Base-by-base conservation (phyloP, 2,888 invertebrate species). In the Lymantria dispar region DNA sequence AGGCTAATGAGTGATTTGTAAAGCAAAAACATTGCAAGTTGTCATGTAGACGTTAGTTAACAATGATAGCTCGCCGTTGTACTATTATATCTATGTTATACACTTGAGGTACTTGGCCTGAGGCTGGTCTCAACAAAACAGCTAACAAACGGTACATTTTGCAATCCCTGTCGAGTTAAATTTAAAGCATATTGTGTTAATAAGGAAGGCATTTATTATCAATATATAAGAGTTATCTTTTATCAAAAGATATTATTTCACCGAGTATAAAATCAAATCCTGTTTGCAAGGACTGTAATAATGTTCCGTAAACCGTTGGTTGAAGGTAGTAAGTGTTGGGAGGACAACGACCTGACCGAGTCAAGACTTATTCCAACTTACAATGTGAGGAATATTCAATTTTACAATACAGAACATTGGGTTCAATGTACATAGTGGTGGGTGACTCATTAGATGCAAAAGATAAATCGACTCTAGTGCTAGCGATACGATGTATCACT, bases 261-360 rank as follows among this genome's bases (percentile, higher is more conserved):
- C 37, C 68, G 57, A 51, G 63, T 61, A 62, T 64, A 68, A 68
- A 69, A 78, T 75, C 67, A 69, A 79, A 85, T 85, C 85, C 85
- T 83, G 83, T 84, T 83, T 80, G 80, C 77, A 85, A 86, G 86
- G 84, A 83, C 80, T 77, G 80, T 78, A 81, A 80, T 85, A 84
- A 85, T 81, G 81, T 77, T 78, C 80, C 70, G 80, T 79, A 79
- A 82, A 80, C 81, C 80, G 85, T 83, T 85, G 83, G 83, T 82
- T n/a, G 84, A 85, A 85, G 85, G 80, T 79, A 86, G 76, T 86
- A 81, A 82, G 78, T 79, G 78, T 79, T 74, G 72, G 72, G 80
- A 83, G 89, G 87, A 85, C 89, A 81, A 80, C 85, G 89, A 89
- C 89, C 89, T 81, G 81, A 68, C 73, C 80, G 80, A 76, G 76